Percentiles rank a stretch among this genome's conserved stretches.
Conservation (phyloP, 2,113 vertebrate genomes). For the Otus sunia region DNA sequence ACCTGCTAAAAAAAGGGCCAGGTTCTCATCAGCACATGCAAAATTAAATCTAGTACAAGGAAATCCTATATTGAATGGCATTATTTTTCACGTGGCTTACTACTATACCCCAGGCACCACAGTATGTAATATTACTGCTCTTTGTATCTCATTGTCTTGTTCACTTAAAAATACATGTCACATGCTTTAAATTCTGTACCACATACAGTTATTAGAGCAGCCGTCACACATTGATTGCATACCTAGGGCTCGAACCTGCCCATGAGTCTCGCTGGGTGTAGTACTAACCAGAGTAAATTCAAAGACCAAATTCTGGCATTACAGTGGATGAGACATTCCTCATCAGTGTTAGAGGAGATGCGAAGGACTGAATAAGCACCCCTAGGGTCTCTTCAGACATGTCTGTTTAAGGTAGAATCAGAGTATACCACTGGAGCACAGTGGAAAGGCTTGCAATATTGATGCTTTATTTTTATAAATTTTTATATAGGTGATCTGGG, state of each 20-base stretch:
- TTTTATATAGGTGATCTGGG: not conserved
- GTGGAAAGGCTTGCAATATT: not conserved
- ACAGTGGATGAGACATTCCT: not conserved
- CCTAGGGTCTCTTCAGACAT: not conserved
- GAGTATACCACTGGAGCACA: not conserved
- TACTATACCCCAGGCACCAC: not conserved
- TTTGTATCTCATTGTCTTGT: not conserved
- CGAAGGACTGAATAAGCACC: not conserved
- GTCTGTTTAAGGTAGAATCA: not conserved
- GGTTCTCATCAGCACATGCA: not conserved
- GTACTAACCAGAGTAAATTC: not conserved
- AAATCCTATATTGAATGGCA: not conserved
- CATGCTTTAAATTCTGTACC: not conserved
- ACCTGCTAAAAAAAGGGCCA: not conserved
- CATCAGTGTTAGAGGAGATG: not conserved
- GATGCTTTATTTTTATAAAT: not conserved
- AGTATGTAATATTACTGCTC: not conserved
- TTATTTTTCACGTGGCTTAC: not conserved
- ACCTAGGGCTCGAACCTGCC: not conserved
- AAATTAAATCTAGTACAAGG: not conserved
- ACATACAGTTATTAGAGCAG: not conserved
- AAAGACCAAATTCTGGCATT: not conserved
- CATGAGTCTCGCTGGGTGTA: not conserved
- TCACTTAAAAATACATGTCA: not conserved
- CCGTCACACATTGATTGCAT: not conserved